Evolutionary conservation across 1,140 invertebrate genomes (phyloP), one percentile per base, ranked within the genome.

Genomic region (Portunus trituberculatus): DNA sequence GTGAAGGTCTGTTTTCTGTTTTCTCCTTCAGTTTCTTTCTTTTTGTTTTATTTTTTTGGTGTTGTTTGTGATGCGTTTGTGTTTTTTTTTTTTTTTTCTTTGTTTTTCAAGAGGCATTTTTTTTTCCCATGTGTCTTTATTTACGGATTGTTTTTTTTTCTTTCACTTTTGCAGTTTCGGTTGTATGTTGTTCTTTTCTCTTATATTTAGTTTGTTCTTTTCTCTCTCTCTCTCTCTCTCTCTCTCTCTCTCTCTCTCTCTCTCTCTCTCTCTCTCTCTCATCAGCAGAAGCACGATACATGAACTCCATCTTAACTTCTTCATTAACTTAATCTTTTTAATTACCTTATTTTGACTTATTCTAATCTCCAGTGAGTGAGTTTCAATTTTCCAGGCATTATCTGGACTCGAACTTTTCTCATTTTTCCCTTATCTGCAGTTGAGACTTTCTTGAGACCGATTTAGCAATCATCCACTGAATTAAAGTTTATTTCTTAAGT

Each of bases 171-270:
- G 39, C 39, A 39, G 39, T 39, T 39, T 39, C 39, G 39, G 6
- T 39, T 39, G 39, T 39, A 39, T 39, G 39, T 39, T 39, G 1
- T 59, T 39, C 6, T 39, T 39, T 20, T 59, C 8, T 59, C 20
- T 20, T 0, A 20, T 59, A 20, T 59, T 16, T 20, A 59, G 52
- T n/a, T 25, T 25, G 6, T n/a, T 76, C 67, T 76, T 20, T 76
- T 0, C 20, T n/a, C 67, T 76, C 59, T 25, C 59, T 20, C 59
- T 76, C 7, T 76, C 52, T 59, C 52, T 59, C 52, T 59, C 52
- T 59, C 52, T 59, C 52, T 59, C 52, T 76, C 67, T 76, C 67
- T 76, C 67, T 76, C 67, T n/a, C n/a, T n/a, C n/a, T n/a, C 67
- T 76, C 67, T n/a, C 20, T 76, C n/a, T 76, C 67, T 25, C n/a